Conservation (phyloP, 2,113 vertebrate genomes). For the Eonycteris spelaea region DNA sequence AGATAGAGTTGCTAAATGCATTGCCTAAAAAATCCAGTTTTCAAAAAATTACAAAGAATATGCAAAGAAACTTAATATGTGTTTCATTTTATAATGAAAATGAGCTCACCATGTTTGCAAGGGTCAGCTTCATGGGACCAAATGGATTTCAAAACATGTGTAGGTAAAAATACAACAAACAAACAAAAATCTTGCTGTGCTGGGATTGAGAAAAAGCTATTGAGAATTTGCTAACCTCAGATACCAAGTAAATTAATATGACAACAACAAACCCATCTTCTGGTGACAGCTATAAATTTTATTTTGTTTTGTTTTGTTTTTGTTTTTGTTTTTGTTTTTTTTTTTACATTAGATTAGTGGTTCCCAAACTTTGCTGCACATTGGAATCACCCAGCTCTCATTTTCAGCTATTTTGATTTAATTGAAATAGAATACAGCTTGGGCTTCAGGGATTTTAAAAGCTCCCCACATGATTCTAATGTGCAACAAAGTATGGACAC, state of each 20-base stretch:
- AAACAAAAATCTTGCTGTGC: background rate
- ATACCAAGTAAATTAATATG: background rate
- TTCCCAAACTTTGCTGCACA: background rate
- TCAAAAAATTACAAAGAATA: background rate
- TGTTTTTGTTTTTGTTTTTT: background rate
- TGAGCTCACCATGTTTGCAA: background rate
- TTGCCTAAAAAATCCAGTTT: background rate
- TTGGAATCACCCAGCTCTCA: background rate
- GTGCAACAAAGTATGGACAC: background rate
- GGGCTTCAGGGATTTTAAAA: background rate
- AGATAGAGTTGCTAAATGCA: background rate
- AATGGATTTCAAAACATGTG: background rate
- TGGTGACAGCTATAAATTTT: background rate
- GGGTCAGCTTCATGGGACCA: background rate
- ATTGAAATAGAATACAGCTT: background rate
- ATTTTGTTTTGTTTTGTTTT: background rate
- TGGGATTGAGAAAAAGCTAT: background rate
- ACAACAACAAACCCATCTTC: constrained; percentile 21
- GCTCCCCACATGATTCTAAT: background rate
- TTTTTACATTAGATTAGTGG: background rate
- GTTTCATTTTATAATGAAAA: background rate
- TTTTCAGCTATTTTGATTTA: background rate
- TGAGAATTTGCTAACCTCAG: background rate
- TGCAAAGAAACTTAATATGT: background rate
- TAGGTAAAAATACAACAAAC: background rate